Evolutionary conservation across 1,140 invertebrate genomes (phyloP), one percentile per base, ranked within the genome.

Genomic region (Orchestia grillus): DNA sequence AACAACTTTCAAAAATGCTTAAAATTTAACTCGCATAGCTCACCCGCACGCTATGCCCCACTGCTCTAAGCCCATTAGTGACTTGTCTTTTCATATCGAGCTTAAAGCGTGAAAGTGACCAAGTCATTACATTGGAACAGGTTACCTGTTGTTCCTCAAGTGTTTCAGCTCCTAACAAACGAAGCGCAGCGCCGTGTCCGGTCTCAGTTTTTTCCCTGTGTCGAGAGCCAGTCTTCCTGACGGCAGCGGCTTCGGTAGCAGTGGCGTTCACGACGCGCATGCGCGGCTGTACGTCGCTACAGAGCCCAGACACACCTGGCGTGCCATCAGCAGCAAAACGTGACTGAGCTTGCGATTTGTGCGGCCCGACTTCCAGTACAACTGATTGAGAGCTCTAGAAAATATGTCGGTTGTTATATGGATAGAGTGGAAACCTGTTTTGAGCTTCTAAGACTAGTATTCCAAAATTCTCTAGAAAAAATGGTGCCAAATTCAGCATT

Each of bases 111-210:
- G 62, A 77, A 77, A 77, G 62, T 77, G 62, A 36, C 62, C 62
- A 36, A 36, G 62, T 36, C 62, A 77, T 77, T 77, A 77, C 62
- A 36, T 77, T 77, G 36, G 11, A 77, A 77, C 62, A 77, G 62
- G 62, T 77, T 77, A 77, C 62, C 62, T 77, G 62, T 77, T 77
- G 1, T 19, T 8, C 62, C 62, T 15, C 62, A 77, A 77, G 62
- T 77, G 62, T 77, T 77, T 36, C 88, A 42, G 88, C 41, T 91
- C 3, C 44, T 42, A 91, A 91, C 88, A 91, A 91, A 91, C 88
- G 88, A 41, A 42, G 36, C 88, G 41, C 44, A 44, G 88, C n/a
- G n/a, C 42, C 88, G 88, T 91, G 88, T 91, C 88, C 44, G 41
- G 88, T 43, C 4, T 91, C 41, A 19, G 41, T 43, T 91, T 91